Conservation (phyloP, 2,888 invertebrate species). For the Belgica antarctica region DNA sequence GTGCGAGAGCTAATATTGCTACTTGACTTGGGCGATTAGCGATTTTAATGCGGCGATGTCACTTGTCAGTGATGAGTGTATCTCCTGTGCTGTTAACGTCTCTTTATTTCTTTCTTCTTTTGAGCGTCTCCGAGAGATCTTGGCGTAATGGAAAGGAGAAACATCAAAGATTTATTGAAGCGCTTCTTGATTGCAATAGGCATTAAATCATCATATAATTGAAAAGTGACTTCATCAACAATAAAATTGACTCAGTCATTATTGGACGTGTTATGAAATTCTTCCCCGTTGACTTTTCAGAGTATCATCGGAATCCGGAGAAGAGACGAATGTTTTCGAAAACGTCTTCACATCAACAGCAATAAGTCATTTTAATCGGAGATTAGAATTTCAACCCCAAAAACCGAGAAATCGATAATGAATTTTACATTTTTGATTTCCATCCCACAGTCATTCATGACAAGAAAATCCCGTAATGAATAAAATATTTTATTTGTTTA, state of each 20-base stretch:
- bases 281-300: neutral
- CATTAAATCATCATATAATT: conserved; percentile 42
- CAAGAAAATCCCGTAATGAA: conserved; percentile 20
- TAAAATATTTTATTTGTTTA: conserved; percentile 19
- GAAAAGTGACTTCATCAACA: conserved; percentile 40
- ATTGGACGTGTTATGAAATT: neutral
- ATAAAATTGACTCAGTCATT: conserved; percentile 30
- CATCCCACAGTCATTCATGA: neutral
- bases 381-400: neutral
- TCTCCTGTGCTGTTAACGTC: conserved; percentile 31
- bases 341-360: neutral
- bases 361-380: conserved; percentile 25
- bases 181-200: conserved; percentile 15
- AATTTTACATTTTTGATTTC: neutral
- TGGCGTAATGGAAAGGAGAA: neutral
- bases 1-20: conserved; percentile 40
- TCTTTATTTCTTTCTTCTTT: conserved; percentile 6
- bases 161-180: conserved; percentile 36
- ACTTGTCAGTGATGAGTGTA: conserved; percentile 43
- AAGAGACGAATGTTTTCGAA: neutral
- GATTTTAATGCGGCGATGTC: conserved; percentile 43
- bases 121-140: too few species aligned
- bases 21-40: conserved; percentile 41
- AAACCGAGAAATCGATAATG: neutral
- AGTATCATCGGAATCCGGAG: neutral